Evolutionary conservation across 2,797 vertebrate genomes (phyloP).

Genomic region (Typhlichthys eigenmanni): DNA sequence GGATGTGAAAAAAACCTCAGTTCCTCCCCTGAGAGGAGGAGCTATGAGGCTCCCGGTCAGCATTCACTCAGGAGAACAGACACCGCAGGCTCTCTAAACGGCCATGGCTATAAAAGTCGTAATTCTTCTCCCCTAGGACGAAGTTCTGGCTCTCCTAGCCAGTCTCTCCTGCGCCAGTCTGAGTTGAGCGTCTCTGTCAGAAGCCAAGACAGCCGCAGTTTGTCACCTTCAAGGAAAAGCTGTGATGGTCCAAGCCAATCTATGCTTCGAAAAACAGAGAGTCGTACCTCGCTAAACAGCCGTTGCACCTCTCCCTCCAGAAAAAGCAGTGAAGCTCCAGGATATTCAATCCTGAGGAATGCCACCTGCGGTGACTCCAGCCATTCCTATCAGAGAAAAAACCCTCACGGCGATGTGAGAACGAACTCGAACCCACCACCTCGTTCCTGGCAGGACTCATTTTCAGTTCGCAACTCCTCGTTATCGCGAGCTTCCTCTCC

Average conservation of each 20-base stretch:
- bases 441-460: conserved; percentile 56
- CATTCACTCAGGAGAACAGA: conserved; percentile 54
- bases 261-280: conserved; percentile 45
- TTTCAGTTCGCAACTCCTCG: conserved; percentile 63
- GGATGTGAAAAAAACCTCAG: conserved; percentile 37
- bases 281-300: conserved; percentile 35
- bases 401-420: conserved; percentile 36
- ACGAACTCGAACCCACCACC: conserved; percentile 57
- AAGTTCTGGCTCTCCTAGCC: conserved; percentile 49
- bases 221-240: conserved; percentile 46
- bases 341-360: conserved; percentile 60
- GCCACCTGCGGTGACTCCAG: conserved; percentile 53
- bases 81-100: conserved; percentile 31
- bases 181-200: conserved; percentile 37
- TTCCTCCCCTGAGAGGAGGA: conserved; percentile 58
- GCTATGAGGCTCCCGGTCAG: conserved; percentile 38
- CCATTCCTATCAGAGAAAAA: conserved; percentile 54
- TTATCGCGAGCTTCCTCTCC: conserved; percentile 65
- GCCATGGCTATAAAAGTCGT: conserved; percentile 35
- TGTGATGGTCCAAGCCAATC: conserved; percentile 44
- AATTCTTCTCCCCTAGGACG: conserved; percentile 60
- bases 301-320: conserved; percentile 52
- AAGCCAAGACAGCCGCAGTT: conserved; percentile 35
- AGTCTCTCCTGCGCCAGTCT: conserved; percentile 52
- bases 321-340: conserved; percentile 46